phyloP scores from a whole-genome alignment of 1,140 invertebrate genomes.

The Calosoma granatense region DNA sequence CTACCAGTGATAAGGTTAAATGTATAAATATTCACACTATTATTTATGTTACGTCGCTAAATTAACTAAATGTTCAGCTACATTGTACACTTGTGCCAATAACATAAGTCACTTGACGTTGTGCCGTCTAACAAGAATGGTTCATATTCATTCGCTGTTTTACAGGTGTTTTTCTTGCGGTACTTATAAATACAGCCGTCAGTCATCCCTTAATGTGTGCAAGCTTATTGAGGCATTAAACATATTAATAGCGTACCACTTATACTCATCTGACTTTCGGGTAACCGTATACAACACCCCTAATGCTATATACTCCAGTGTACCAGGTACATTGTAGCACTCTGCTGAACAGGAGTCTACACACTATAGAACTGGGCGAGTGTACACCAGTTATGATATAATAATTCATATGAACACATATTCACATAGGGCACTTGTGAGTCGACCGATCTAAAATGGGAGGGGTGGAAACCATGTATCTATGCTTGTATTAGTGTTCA shows the following conservation, averaged over 20 bases:
- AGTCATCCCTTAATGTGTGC: not conserved
- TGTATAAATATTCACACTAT: too few species aligned
- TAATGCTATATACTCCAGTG: not conserved
- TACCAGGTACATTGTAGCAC: not conserved
- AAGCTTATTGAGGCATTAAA: slow-evolving; percentile 24
- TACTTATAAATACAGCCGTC: too few species aligned
- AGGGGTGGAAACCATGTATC: not conserved
- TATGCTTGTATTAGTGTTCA: not conserved
- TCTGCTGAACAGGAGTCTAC: not conserved
- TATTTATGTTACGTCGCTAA: too few species aligned
- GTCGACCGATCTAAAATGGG: slow-evolving; percentile 20
- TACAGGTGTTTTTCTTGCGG: too few species aligned
- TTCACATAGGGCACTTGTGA: slow-evolving; percentile 15
- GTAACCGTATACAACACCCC: slow-evolving; percentile 20
- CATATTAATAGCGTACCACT: slow-evolving; percentile 32
- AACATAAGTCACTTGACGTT: too few species aligned
- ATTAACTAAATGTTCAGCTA: too few species aligned
- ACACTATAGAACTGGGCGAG: slow-evolving; percentile 13
- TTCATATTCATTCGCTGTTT: too few species aligned
- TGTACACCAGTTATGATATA: slow-evolving; percentile 33
- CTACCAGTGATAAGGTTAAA: too few species aligned
- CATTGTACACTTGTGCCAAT: too few species aligned
- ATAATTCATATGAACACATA: slow-evolving; percentile 33
- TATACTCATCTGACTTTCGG: slow-evolving; percentile 32
- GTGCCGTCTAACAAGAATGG: too few species aligned